Evolutionary conservation across 2,113 vertebrate species (phyloP), one percentile per base, ranked within the genome.

Genomic region (Leptodactylus fuscus): DNA sequence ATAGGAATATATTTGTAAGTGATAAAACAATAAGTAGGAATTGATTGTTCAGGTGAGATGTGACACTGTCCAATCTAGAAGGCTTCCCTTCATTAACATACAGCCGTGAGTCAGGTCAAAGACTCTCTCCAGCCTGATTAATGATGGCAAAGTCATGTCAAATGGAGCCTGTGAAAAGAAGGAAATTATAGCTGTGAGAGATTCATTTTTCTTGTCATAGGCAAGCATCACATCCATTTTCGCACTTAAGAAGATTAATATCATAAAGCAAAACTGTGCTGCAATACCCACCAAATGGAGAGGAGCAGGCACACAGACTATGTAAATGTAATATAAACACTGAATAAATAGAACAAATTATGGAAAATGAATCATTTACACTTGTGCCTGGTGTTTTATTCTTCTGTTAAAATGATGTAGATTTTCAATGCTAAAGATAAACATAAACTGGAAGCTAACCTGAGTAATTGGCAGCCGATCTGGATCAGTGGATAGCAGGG

Each of bases 41-140:
- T 53, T 29, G 65, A 85, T 67, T 70, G 81, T 62, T 94, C 88
- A 94, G 18, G 71, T 83, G 65, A 96, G 89, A 79, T 96, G 88
- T 16, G 95, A 94, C 62, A 92, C 38, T 0, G 96, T 89, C 96
- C 96, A 97, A 1, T 80, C 82, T 65, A 94, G 93, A 69, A 96
- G 88, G 27, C 76, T 90, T 90, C 91, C 92, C 87, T 87, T 90
- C 12, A 89, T 87, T 88, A 96, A 8, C 70, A 82, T 84, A 78
- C 92, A 94, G 22, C 94, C 92, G 53, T 46, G 90, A 20, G 90
- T 87, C 83, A 92, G 94, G 91, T 96, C 93, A 90, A 97, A 96
- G 88, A 96, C 94, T 86, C 88, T 92, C 91, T 95, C 93, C 76
- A 97, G 92, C 83, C 84, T 91, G 84, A 85, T 49, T 89, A 96